These are phyloP conservation scores for Lasius platythorax DNA, from an alignment of 2,888 invertebrate species.

Conservation along the genomic window DNA sequence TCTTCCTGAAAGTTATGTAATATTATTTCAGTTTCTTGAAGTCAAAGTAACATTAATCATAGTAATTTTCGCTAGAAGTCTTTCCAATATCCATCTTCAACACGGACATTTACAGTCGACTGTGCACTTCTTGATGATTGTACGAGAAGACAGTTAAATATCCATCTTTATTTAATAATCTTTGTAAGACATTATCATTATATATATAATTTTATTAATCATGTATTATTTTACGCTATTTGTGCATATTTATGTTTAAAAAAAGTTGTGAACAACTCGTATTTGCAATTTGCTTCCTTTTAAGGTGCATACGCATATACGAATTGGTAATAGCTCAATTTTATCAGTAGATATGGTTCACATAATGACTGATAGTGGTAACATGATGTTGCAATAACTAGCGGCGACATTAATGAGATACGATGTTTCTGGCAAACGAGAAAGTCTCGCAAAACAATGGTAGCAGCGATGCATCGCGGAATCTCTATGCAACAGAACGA, in stretches of 20 bases:
- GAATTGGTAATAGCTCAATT: slow-evolving; percentile 40
- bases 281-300: not conserved
- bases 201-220: slow-evolving; percentile 11
- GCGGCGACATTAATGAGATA: not conserved
- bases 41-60: slow-evolving; percentile 39
- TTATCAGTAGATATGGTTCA: slow-evolving; percentile 3
- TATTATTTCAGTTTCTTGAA: slow-evolving; percentile 25
- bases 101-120: not conserved
- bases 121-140: not conserved
- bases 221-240: slow-evolving; percentile 1
- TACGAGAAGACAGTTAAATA: slow-evolving; percentile 17
- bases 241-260: not conserved
- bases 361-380: slow-evolving; percentile 19
- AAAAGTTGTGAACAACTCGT: not conserved
- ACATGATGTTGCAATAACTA: slow-evolving; percentile 28
- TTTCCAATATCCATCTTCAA: slow-evolving; percentile 35
- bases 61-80: slow-evolving; percentile 20
- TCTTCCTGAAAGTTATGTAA: slow-evolving; percentile 39
- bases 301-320: not conserved
- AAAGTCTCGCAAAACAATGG: slow-evolving; percentile 23
- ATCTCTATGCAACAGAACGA: slow-evolving; percentile 5
- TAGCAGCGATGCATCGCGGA: not conserved
- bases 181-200: not conserved
- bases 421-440: slow-evolving; percentile 22
- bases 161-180: slow-evolving; percentile 15